phyloP scores from a whole-genome alignment of 2,888 invertebrate genomes.

The Thymelicus sylvestris region DNA sequence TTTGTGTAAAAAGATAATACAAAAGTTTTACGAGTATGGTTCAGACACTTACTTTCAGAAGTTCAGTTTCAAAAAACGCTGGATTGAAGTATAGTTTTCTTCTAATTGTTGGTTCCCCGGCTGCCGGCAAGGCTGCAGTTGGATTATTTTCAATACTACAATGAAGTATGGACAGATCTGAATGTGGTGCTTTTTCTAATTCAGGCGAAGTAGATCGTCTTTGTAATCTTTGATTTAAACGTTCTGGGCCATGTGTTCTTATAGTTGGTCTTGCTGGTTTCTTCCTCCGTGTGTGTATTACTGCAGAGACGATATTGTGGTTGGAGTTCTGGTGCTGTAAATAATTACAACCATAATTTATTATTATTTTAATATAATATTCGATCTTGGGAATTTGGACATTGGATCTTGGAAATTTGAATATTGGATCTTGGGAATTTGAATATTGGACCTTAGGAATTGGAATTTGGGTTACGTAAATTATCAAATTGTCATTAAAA shows the following conservation, averaged over 20 bases:
- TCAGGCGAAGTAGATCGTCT: constrained; percentile 75
- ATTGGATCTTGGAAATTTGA: too few relatives aligned
- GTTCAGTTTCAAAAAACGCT: constrained; percentile 94
- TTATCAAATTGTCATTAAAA: background rate
- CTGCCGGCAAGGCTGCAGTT: constrained; percentile 62
- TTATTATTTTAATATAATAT: background rate
- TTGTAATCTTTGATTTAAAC: constrained; percentile 63
- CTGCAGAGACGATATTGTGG: constrained; percentile 71
- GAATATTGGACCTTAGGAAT: too few relatives aligned
- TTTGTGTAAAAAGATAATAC: background rate
- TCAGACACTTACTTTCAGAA: constrained; percentile 87
- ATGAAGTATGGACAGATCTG: constrained; percentile 77
- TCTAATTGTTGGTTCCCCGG: constrained; percentile 80
- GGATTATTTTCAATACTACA: constrained; percentile 65
- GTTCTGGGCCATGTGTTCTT: constrained; percentile 62
- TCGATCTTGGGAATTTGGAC: too few relatives aligned
- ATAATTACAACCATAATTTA: constrained; percentile 9
- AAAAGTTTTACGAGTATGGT: background rate
- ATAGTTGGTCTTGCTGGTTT: constrained; percentile 66
- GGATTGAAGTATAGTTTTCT: constrained; percentile 95
- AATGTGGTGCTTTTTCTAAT: constrained; percentile 77
- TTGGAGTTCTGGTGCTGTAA: constrained; percentile 71
- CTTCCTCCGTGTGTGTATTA: constrained; percentile 74
- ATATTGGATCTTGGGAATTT: too few relatives aligned
- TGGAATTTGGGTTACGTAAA: too few relatives aligned